These are phyloP conservation scores for Desmophyllum pertusum DNA, from an alignment of 92 coral and sea anemone genomes.

Conservation along the genomic window DNA sequence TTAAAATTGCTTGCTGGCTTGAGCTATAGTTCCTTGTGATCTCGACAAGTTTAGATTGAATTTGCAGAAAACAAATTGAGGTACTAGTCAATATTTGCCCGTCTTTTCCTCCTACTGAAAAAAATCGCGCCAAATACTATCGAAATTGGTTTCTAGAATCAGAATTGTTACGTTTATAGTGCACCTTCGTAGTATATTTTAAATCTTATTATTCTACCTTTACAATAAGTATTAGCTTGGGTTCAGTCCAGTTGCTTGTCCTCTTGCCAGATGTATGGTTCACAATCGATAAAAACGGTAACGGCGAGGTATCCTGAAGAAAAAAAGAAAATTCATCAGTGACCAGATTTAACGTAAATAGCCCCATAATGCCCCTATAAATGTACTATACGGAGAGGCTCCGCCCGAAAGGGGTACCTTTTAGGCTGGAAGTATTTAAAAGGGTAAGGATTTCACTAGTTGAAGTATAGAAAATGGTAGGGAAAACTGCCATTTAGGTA, in stretches of 20 bases:
- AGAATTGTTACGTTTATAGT: neutral
- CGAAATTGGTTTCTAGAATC: neutral
- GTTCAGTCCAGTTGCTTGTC: neutral
- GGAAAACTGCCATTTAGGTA: too few species aligned
- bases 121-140: neutral
- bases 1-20: neutral
- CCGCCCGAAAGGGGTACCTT: too few species aligned
- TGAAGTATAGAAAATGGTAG: too few species aligned
- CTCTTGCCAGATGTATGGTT: neutral
- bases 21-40: neutral
- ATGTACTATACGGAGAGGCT: too few species aligned
- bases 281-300: neutral
- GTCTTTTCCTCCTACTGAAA: neutral
- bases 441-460: too few species aligned
- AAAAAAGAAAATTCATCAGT: neutral
- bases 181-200: constrained; percentile 13
- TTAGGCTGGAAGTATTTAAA: too few species aligned
- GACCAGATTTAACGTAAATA: too few species aligned
- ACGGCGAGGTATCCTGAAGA: neutral
- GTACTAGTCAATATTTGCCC: neutral
- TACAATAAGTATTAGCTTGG: neutral
- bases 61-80: neutral
- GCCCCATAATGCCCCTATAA: too few species aligned
- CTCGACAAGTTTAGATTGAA: neutral
- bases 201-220: neutral